phyloP scores from a whole-genome alignment of 2,797 vertebrate genomes.

The Varecia variegata region DNA sequence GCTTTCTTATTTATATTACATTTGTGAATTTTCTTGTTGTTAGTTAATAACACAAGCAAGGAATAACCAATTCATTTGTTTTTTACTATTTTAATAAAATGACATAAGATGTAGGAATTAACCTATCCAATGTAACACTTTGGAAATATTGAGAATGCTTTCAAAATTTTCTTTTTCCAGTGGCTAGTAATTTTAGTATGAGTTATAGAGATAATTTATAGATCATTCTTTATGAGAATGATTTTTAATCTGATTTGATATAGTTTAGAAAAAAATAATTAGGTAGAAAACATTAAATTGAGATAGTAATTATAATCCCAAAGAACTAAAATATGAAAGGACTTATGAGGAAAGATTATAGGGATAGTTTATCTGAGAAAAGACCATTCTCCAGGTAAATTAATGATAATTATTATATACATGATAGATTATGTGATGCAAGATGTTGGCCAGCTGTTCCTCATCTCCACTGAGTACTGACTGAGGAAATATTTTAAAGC shows the following conservation, averaged over 20 bases:
- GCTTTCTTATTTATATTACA: not conserved
- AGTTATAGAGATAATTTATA: not conserved
- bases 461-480: slow-evolving; percentile 58
- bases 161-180: not conserved
- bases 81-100: not conserved
- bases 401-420: slow-evolving; percentile 52
- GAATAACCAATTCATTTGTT: not conserved
- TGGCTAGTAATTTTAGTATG: not conserved
- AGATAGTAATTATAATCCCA: not conserved
- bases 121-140: not conserved
- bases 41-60: not conserved
- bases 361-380: not conserved
- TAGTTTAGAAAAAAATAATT: slow-evolving; percentile 24
- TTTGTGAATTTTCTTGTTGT: not conserved
- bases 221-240: not conserved
- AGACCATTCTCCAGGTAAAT: slow-evolving; percentile 10
- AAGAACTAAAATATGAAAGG: slow-evolving; percentile 11
- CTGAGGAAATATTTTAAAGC: slow-evolving; percentile 46
- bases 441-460: slow-evolving; percentile 64
- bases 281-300: slow-evolving; percentile 32
- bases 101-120: not conserved
- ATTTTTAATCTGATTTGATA: slow-evolving; percentile 21
- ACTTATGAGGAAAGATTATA: slow-evolving; percentile 1
- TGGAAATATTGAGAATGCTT: not conserved
- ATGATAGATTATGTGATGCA: slow-evolving; percentile 60